These are phyloP conservation scores for Drosophila setosimentum DNA, from an alignment of 2,888 invertebrate genomes.

Conservation along the genomic window DNA sequence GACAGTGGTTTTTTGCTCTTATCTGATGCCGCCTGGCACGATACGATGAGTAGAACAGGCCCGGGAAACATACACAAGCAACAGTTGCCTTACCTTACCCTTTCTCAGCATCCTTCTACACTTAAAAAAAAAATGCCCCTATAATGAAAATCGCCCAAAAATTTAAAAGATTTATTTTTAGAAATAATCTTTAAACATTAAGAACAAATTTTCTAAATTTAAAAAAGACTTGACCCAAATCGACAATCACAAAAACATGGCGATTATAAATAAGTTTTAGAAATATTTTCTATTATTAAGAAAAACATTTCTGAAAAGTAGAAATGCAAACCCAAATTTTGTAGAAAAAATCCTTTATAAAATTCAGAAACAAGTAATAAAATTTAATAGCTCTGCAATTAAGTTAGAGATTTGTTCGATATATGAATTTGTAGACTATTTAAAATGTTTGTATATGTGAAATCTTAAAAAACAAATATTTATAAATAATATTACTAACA, in stretches of 20 bases:
- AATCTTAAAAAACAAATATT: not conserved
- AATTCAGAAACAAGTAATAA: not conserved
- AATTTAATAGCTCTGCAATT: no score
- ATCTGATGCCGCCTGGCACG: slow-evolving; percentile 62
- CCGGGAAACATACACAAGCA: not conserved
- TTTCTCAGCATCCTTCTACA: slow-evolving; percentile 1
- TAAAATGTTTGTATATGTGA: not conserved
- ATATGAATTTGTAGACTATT: not conserved
- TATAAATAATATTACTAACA: not conserved
- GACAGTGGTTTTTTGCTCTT: slow-evolving; percentile 36
- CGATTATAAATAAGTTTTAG: not conserved
- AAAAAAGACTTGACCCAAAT: no score
- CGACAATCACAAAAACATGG: not conserved
- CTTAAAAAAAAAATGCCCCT: not conserved
- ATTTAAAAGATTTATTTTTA: accelerated
- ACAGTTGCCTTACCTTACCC: not conserved
- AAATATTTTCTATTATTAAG: not conserved
- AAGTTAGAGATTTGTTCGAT: not conserved
- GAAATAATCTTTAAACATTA: not conserved
- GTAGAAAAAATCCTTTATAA: not conserved
- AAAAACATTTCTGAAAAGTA: not conserved
- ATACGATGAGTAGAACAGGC: slow-evolving; percentile 34
- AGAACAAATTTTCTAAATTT: accelerated
- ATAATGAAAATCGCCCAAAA: not conserved
- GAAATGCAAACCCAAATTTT: no score